A percentile compares a stretch with the other conserved stretches of the same genome.
Conservation (phyloP, 2,797 vertebrate species). For the Pyrocephalus nanus region DNA sequence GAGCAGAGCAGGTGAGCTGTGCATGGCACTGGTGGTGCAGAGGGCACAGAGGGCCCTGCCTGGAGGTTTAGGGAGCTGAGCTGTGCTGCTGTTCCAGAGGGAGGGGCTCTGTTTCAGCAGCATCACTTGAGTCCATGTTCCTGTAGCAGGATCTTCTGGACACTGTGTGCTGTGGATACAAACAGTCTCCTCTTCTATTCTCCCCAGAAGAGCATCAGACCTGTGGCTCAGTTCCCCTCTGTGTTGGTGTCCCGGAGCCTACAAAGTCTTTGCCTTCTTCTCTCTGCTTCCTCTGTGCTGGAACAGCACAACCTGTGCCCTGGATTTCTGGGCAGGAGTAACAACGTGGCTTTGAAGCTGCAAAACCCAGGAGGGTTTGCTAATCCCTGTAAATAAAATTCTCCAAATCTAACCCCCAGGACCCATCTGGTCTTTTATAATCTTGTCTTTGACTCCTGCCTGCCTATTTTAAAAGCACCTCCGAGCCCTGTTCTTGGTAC, state of each 20-base stretch:
- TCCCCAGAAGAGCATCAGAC: background rate
- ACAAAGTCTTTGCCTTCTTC: background rate
- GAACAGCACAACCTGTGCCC: background rate
- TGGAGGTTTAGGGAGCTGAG: background rate
- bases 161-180: background rate
- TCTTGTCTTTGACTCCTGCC: background rate
- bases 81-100: background rate
- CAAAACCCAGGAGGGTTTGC: background rate
- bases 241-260: background rate
- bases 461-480: background rate
- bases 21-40: background rate
- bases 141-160: background rate
- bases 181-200: background rate
- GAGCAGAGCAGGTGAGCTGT: background rate
- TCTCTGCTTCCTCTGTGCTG: background rate
- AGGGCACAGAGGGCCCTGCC: background rate
- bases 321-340: background rate
- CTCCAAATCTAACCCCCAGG: background rate
- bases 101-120: background rate
- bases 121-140: background rate
- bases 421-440: background rate
- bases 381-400: background rate
- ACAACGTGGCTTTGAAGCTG: background rate
- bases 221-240: background rate
- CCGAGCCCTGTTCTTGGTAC: background rate